A percentile compares a stretch with the other conserved stretches of the same genome.
phyloP scores from a whole-genome alignment of 2,888 invertebrate genomes.

The Rhagophthalmus giganteus region DNA sequence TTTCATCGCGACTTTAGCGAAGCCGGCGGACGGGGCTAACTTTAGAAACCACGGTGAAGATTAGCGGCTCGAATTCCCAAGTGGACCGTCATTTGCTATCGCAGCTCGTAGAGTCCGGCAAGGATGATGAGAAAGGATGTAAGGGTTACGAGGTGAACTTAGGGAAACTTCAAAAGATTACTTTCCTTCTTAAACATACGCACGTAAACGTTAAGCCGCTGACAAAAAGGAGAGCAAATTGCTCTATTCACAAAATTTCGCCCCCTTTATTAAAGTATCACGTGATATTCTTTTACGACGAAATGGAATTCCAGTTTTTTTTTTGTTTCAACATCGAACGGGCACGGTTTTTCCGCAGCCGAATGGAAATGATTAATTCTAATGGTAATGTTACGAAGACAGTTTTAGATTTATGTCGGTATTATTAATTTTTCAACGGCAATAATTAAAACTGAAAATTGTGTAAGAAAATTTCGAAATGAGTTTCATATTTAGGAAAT shows the following conservation, averaged over 20 bases:
- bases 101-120: conserved; percentile 24
- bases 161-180: conserved; percentile 22
- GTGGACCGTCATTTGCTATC: conserved; percentile 32
- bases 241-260: conserved; percentile 20
- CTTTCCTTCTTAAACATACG: conserved; percentile 21
- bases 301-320: conserved; percentile 8
- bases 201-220: conserved; percentile 10
- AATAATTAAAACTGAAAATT: too few species aligned
- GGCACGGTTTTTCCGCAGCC: too few species aligned
- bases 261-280: conserved; percentile 14
- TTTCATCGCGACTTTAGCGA: conserved; percentile 19
- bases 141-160: conserved; percentile 23
- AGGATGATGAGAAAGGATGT: conserved; percentile 25
- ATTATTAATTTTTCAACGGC: too few species aligned
- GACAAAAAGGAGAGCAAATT: conserved; percentile 24
- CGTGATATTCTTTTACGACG: conserved; percentile 12
- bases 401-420: too few species aligned
- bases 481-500: too few species aligned
- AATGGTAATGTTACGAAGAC: background rate
- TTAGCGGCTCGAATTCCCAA: conserved; percentile 35
- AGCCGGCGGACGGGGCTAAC: conserved; percentile 23
- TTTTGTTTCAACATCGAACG: background rate
- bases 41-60: conserved; percentile 32
- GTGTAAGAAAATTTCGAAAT: too few species aligned
- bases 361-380: too few species aligned